Conservation (phyloP, 2,113 vertebrate genomes). For the Nyctibius bracteatus region DNA sequence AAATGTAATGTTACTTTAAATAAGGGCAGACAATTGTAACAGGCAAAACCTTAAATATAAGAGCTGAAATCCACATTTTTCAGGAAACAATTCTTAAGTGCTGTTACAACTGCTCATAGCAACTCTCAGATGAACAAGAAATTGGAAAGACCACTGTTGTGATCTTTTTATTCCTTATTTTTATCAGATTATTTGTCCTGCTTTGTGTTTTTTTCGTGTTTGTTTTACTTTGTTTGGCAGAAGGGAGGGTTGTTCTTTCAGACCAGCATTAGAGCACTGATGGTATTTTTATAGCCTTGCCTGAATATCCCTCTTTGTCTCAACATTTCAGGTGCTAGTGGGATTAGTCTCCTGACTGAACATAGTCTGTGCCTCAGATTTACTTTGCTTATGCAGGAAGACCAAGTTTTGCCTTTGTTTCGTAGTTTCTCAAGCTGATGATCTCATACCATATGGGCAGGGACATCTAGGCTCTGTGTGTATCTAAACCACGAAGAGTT, state of each 20-base stretch:
- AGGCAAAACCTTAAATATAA: not conserved
- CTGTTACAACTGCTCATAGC: not conserved
- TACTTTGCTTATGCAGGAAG: not conserved
- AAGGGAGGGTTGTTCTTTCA: not conserved
- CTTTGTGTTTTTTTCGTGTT: not conserved
- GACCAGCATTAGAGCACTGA: not conserved
- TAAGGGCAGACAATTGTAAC: not conserved
- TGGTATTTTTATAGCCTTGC: not conserved
- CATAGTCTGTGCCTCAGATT: not conserved
- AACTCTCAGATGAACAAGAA: not conserved
- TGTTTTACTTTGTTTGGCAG: not conserved
- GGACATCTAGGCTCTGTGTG: not conserved
- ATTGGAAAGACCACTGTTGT: not conserved
- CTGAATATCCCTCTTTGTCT: not conserved
- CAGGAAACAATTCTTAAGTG: not conserved
- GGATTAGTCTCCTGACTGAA: not conserved
- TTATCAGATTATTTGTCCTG: not conserved
- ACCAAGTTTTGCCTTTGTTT: not conserved
- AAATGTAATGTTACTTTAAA: not conserved
- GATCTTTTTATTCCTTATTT: not conserved
- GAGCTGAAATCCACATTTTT: not conserved
- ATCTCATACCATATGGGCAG: not conserved
- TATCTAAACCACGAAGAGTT: not conserved
- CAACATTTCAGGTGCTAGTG: not conserved
- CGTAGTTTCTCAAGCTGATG: not conserved